A percentile compares a stretch with the other conserved stretches of the same genome.
phyloP scores from a whole-genome alignment of 2,888 invertebrate genomes.

The Clostera curtula region DNA sequence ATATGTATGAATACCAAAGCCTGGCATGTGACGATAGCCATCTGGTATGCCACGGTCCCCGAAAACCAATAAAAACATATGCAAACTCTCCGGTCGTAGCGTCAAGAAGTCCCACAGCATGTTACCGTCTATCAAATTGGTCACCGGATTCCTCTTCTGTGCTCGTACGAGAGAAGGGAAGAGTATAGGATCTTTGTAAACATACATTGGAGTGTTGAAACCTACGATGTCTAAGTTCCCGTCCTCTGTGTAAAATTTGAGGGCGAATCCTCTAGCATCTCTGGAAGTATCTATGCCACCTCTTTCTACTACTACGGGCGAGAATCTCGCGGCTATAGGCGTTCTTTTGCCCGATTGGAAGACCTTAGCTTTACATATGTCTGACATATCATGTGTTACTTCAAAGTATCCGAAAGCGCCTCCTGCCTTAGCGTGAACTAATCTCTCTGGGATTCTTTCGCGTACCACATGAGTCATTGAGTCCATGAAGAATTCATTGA shows the following conservation, averaged over 20 bases:
- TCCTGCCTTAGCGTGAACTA: constrained; percentile 93
- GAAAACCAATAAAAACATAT: constrained; percentile 87
- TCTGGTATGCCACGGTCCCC: constrained; percentile 92
- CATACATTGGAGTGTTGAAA: constrained; percentile 90
- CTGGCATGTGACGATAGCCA: constrained; percentile 91
- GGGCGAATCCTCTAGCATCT: constrained; percentile 90
- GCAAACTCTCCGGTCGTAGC: constrained; percentile 86
- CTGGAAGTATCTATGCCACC: constrained; percentile 90
- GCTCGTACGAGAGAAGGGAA: constrained; percentile 95
- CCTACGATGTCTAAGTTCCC: constrained; percentile 93
- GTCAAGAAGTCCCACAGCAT: constrained; percentile 95
- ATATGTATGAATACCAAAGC: constrained; percentile 92
- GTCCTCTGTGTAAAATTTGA: constrained; percentile 92
- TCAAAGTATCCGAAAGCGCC: constrained; percentile 89
- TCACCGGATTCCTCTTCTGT: constrained; percentile 91
- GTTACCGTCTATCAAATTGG: constrained; percentile 87
- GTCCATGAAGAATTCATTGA: constrained; percentile 84
- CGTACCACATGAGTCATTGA: constrained; percentile 85
- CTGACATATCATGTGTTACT: constrained; percentile 85
- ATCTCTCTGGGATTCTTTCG: constrained; percentile 92
- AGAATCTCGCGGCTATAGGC: constrained; percentile 83
- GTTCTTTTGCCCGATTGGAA: constrained; percentile 85
- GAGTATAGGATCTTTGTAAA: constrained; percentile 86
- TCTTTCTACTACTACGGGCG: constrained; percentile 86
- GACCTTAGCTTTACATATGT: constrained; percentile 82